Evolutionary conservation across 2,113 vertebrate species (phyloP).

Genomic region (Atherinomorus stipes): DNA sequence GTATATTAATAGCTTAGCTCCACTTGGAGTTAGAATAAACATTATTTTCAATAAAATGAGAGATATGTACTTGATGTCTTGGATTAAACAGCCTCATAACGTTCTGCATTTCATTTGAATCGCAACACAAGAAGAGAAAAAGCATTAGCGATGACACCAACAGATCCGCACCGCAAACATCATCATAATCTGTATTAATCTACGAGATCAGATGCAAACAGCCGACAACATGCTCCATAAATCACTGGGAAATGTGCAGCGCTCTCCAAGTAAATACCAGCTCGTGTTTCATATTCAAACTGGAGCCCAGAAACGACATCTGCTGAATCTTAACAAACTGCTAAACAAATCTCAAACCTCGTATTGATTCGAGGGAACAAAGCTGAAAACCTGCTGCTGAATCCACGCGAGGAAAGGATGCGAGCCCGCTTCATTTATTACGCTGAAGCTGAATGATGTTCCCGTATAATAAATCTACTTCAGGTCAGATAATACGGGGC

Average conservation of each 20-base stretch:
- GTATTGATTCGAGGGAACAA: slow-evolving; percentile 51
- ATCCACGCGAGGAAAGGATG: slow-evolving; percentile 9
- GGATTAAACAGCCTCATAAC: slow-evolving; percentile 13
- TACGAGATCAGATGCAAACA: slow-evolving; percentile 52
- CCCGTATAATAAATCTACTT: slow-evolving; percentile 28
- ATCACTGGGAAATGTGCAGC: slow-evolving; percentile 52
- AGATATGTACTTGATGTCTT: slow-evolving; percentile 4
- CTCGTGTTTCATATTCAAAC: slow-evolving; percentile 50
- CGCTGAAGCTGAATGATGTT: not conserved
- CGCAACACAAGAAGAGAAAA: slow-evolving; percentile 13
- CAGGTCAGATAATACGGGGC: slow-evolving; percentile 15
- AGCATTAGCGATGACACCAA: slow-evolving; percentile 8
- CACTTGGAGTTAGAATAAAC: slow-evolving; percentile 29
- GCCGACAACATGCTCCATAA: slow-evolving; percentile 48
- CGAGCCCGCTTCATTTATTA: slow-evolving; percentile 8
- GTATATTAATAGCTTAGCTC: not conserved
- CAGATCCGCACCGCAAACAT: slow-evolving; percentile 45
- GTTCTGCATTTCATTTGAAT: not conserved
- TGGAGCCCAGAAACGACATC: slow-evolving; percentile 54
- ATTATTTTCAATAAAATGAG: slow-evolving; percentile 10
- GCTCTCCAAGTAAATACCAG: slow-evolving; percentile 40
- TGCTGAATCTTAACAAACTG: slow-evolving; percentile 60
- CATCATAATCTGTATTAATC: slow-evolving; percentile 57
- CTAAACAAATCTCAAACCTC: slow-evolving; percentile 43
- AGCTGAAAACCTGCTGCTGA: slow-evolving; percentile 10